Evolutionary conservation across 2,888 invertebrate species (phyloP).

Genomic region (Stenodema calcarata): DNA sequence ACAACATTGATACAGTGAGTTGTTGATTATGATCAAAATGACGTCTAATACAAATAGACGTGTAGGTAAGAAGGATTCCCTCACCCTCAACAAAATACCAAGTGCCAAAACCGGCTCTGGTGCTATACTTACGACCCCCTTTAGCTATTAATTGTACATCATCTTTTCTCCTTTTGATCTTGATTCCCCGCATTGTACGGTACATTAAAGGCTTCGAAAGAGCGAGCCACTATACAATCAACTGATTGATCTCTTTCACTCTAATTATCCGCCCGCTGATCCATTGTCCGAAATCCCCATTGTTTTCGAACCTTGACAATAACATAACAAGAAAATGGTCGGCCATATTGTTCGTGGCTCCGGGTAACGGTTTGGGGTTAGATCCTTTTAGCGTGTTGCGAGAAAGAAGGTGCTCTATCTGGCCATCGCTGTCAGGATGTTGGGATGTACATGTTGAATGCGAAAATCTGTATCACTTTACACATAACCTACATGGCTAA

Average conservation of each 20-base stretch:
- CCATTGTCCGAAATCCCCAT: slow-evolving; percentile 31
- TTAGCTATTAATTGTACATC: slow-evolving; percentile 29
- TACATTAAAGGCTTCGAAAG: slow-evolving; percentile 32
- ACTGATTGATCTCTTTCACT: slow-evolving; percentile 45
- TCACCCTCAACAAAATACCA: background rate
- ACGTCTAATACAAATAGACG: too few relatives aligned
- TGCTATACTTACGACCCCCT: background rate
- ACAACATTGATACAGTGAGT: too few relatives aligned
- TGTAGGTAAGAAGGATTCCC: background rate
- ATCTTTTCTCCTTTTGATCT: slow-evolving; percentile 21
- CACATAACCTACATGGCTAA: too few relatives aligned
- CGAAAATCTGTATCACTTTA: too few relatives aligned
- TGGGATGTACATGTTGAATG: background rate
- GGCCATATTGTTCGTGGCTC: slow-evolving; percentile 32
- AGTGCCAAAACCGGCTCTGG: slow-evolving; percentile 10
- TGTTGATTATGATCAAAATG: too few relatives aligned
- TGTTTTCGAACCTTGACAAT: slow-evolving; percentile 13
- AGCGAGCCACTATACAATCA: slow-evolving; percentile 17
- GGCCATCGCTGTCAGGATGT: background rate
- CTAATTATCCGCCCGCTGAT: slow-evolving; percentile 46
- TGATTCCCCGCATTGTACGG: slow-evolving; percentile 28
- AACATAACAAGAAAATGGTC: slow-evolving; percentile 21
- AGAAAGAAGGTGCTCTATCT: background rate
- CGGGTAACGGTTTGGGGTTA: slow-evolving; percentile 29
- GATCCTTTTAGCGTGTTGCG: slow-evolving; percentile 23